Evolutionary conservation across 2,888 invertebrate species (phyloP), one percentile per base, ranked within the genome.

Genomic region (Agriopis aurantiaria): DNA sequence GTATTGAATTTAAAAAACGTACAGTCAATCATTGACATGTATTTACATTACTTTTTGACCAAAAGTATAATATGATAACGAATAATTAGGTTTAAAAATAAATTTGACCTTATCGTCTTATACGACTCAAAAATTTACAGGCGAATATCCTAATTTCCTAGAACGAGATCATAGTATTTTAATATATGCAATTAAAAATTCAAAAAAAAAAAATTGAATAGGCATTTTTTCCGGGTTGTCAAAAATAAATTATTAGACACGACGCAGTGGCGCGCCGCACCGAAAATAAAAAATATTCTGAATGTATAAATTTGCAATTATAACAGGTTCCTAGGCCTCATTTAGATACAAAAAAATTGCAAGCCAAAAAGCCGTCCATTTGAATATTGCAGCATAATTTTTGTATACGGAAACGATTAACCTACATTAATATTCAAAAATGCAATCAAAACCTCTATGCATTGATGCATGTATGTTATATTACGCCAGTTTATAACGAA

Each of bases 291-390:
- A 57, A 43, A 49, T 43, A 41, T 48, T 48, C 56, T 23, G 43
- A 45, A 49, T 48, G 33, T 5, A 14, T 43, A 43, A 43, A 43
- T 52, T 59, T 59, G 4, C 17, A 53, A 40, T 53, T 40, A 48
- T 58, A 48, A 48, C 46, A 6, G 49, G 49, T 49, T 67, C 6
- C n/a, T 61, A 67, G 60, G 66, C 66, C 67, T 67, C 43, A 41
- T 55, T 61, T 17, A 66, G 14, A 6, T 46, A 17, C 43, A 56
- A 55, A 61, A 66, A 43, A 43, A 43, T 33, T 5, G 8, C 41
- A 41, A 43, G 56, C 40, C 33, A 3, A 23, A 14, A 41, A 40
- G 23, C 33, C n/a, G 17, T 3, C 10, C 11, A 9, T 41, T 48
- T 48, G 40, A 11, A 45, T 61, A 60, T 49, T 55, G n/a, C 12